Percentiles rank a stretch among this genome's conserved stretches.
phyloP scores from a whole-genome alignment of 2,113 vertebrate species.

The Tychaedon coryphoeus region DNA sequence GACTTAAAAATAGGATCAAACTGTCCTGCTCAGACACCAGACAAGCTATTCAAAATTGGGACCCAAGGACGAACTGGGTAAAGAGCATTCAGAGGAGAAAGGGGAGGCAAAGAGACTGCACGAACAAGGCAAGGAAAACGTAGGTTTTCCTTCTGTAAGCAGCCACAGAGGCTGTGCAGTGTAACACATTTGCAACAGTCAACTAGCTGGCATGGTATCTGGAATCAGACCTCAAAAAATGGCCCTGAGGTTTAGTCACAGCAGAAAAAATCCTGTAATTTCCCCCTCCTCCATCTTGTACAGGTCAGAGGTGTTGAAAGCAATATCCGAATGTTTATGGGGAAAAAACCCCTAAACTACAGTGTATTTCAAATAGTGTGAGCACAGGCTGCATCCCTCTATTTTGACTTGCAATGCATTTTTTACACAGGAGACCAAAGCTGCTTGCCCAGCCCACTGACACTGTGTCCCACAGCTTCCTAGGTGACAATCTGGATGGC shows the following conservation, averaged over 20 bases:
- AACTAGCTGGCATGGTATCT: background rate
- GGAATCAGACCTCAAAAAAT: background rate
- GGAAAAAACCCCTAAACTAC: accelerated
- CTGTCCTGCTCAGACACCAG: background rate
- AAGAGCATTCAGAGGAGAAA: background rate
- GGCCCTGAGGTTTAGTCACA: background rate
- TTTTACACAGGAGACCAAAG: background rate
- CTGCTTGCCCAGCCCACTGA: background rate
- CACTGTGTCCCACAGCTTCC: background rate
- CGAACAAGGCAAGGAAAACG: background rate
- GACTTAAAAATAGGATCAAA: background rate
- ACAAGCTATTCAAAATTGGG: background rate
- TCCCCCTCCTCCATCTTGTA: background rate
- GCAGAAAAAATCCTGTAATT: background rate
- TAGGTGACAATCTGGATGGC: background rate
- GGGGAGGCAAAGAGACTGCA: background rate
- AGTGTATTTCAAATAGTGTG: background rate
- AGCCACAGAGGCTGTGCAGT: background rate
- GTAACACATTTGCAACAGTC: background rate
- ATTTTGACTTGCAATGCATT: background rate
- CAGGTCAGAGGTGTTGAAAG: background rate
- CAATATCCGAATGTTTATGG: background rate
- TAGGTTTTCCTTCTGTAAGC: background rate
- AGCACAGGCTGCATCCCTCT: background rate
- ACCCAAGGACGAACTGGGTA: background rate